Percentiles rank a stretch among this genome's conserved stretches.
These are phyloP conservation scores for Podarcis siculus DNA, from an alignment of 2,797 vertebrate genomes.

Conservation along the genomic window DNA sequence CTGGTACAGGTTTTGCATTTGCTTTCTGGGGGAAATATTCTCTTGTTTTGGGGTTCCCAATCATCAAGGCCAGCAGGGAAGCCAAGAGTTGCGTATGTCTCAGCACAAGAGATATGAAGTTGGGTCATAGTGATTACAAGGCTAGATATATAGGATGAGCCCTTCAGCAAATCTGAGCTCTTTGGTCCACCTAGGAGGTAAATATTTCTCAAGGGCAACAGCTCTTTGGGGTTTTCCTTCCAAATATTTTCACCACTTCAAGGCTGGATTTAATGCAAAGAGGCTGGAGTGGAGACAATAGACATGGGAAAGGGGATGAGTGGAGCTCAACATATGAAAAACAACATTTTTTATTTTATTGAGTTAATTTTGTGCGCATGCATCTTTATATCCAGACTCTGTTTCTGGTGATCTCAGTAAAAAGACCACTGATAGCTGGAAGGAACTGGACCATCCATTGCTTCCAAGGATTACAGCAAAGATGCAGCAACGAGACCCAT, in stretches of 20 bases:
- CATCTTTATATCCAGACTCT: background rate
- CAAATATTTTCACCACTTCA: background rate
- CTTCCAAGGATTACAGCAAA: background rate
- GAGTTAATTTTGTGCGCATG: background rate
- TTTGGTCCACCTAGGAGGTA: background rate
- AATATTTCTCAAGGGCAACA: background rate
- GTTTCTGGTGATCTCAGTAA: conserved; percentile 28
- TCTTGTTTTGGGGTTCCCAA: conserved; percentile 1
- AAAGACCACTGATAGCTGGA: background rate
- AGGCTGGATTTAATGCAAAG: background rate
- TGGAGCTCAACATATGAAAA: conserved; percentile 13
- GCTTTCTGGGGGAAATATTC: background rate
- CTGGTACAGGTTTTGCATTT: background rate
- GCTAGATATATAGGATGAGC: background rate
- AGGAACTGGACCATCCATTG: background rate
- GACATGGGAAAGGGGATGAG: background rate
- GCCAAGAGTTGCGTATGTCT: background rate
- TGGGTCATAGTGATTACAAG: conserved; percentile 14
- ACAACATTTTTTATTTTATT: background rate
- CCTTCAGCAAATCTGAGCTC: background rate
- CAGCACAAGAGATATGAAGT: background rate
- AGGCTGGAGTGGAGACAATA: background rate
- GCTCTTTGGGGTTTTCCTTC: conserved; percentile 20
- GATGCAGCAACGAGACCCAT: background rate
- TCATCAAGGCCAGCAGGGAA: background rate